These are phyloP conservation scores for Lophotriccus pileatus DNA, from an alignment of 2,797 vertebrate species.

Conservation along the genomic window DNA sequence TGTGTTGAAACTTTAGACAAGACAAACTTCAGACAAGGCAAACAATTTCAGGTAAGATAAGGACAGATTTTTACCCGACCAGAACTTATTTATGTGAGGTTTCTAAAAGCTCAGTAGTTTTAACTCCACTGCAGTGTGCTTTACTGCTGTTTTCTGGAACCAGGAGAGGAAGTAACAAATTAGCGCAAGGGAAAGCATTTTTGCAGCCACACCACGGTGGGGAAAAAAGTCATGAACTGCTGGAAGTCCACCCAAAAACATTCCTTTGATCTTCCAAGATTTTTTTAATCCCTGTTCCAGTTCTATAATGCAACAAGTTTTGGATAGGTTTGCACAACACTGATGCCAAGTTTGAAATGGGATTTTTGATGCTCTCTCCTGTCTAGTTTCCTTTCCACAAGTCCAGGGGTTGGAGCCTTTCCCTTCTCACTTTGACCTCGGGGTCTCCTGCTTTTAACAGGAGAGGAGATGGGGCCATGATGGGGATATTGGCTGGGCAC, in stretches of 20 bases:
- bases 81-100: neutral
- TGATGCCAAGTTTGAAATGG: neutral
- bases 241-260: conserved; percentile 21
- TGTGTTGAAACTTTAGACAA: neutral
- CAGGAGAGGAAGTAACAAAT: conserved; percentile 56
- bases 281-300: neutral
- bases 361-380: neutral
- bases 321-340: neutral
- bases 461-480: neutral
- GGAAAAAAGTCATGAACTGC: neutral
- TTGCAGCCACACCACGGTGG: neutral
- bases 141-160: conserved; percentile 42
- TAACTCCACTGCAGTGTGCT: neutral
- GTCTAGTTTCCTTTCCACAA: neutral
- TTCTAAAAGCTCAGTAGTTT: neutral
- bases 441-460: neutral
- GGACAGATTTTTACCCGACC: neutral
- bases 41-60: neutral
- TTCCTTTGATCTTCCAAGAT: neutral
- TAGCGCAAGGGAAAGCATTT: conserved; percentile 23
- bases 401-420: neutral
- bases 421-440: neutral
- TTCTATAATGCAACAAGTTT: neutral
- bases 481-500: neutral
- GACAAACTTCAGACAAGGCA: neutral